Evolutionary conservation across 2,888 invertebrate genomes (phyloP), one percentile per base, ranked within the genome.

Genomic region (Trichogramma dendrolimi): DNA sequence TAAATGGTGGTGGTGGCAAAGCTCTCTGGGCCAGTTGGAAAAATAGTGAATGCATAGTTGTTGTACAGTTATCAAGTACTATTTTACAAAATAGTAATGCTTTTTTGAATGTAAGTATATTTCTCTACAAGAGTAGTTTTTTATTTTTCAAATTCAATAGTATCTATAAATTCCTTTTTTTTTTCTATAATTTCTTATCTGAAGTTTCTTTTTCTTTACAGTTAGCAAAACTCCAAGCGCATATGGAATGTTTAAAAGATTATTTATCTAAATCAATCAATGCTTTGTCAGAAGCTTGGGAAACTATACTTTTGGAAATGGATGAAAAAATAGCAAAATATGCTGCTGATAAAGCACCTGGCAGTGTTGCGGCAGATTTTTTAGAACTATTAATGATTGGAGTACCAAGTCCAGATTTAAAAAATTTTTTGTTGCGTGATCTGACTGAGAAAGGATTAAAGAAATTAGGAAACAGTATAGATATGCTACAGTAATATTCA

Each of bases 401-500:
- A 5, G 85, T 87, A 46, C 87, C 90, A 59, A 87, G 91, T 41
- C 85, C 86, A 71, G 88, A 90, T 71, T 81, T 94, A 71, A 89
- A 91, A 74, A 81, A 87, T 58, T 93, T 92, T 79, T 77, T 90
- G 11, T 77, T 88, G 10, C 85, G 86, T 69, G 93, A 94, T 73
- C 81, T 96, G 57, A 94, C 94, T 5, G 94, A 95, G 63, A 96
- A 95, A 80, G 95, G 94, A 11, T 81, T 96, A 51, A 95, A 96
- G 79, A 96, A 96, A 76, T 86, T 96, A 69, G 93, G 94, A 4
- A 91, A 91, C 75, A 94, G 95, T 7, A 92, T 98, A 67, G 97
- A 98, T 78, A 85, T 94, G 96, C 72, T 96, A 97, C 74, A 90
- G 92, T 44, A 95, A 94, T 69, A 95, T 98, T 70, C 94, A 95